Base-by-base conservation (phyloP, 2,113 vertebrate genomes). In the Clarias batrachus region DNA sequence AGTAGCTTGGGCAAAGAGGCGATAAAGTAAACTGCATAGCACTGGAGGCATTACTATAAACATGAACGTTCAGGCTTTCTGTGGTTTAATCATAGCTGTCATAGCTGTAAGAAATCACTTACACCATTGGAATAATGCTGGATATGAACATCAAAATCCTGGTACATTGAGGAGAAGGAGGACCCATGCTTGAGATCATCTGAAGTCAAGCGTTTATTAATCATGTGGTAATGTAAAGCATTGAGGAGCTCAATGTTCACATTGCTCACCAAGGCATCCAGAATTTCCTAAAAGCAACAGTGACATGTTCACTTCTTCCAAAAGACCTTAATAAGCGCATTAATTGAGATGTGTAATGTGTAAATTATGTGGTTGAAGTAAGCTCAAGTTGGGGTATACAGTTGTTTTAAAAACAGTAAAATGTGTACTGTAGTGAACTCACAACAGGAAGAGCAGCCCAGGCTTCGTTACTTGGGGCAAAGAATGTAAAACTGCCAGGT, bases 181-280 rank as follows among this genome's bases (percentile, higher is more conserved):
- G 93, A 93, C 1, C 97, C 97, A 0, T 99, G 97, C 70, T 94
- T 97, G 85, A 99, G 95, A 23, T 99, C 98, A 0, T 99, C 97
- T 0, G 98, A 97, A 71, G 98, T 96, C 77, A 99, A 95, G 0
- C 98, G 92, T 62, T 93, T 95, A 93, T 96, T 94, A 85, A 99
- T 96, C 98, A 99, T 99, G 92, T 99, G 98, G 93, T 98, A 99
- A 56, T 98, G 97, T 10, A 99, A 96, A 57, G 98, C 97, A 0
- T 99, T 99, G 79, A 99, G 95, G 88, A 99, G 95, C 93, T 99
- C 98, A 1, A 99, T 98, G 94, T 99, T 99, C 70, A 99, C 97
- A 0, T 99, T 99, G 88, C 97, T 99, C 87, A 99, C 97, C 90
- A 99, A 94, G 27, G 98, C 97, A 60, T 99, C 98, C 90, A 99